phyloP scores from a whole-genome alignment of 2,113 vertebrate genomes.

The Campylomormyrus numenius region DNA sequence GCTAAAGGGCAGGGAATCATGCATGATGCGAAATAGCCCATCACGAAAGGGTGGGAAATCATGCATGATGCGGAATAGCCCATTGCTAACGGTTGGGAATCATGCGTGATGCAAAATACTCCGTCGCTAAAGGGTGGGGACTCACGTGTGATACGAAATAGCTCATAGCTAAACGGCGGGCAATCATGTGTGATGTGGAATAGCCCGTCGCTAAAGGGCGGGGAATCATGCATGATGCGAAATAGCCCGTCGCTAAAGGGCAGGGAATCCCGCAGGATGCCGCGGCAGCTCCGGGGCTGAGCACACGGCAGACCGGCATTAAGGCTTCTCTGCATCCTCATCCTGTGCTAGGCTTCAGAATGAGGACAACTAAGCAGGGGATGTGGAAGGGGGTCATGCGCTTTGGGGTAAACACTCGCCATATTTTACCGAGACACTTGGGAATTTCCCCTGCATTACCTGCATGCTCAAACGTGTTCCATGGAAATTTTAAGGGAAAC shows the following conservation, averaged over 20 bases:
- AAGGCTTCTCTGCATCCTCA: not conserved
- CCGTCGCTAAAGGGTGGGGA: too few relatives aligned
- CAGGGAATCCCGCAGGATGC: not conserved
- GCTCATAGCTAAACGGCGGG: accelerated
- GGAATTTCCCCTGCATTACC: not conserved
- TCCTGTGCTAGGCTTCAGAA: not conserved
- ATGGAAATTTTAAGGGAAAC: not conserved
- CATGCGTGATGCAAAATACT: too few relatives aligned
- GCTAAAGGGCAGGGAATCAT: too few relatives aligned
- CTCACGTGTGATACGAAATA: too few relatives aligned
- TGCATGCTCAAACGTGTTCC: not conserved
- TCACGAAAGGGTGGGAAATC: too few relatives aligned
- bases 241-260: not conserved
- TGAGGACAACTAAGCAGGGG: not conserved
- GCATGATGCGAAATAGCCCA: too few relatives aligned
- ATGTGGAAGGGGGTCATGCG: not conserved
- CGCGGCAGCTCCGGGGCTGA: not conserved
- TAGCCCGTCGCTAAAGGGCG: too few relatives aligned
- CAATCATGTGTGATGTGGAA: accelerated
- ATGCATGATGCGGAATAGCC: too few relatives aligned
- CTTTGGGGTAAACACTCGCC: not conserved
- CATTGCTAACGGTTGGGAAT: too few relatives aligned
- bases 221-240: not conserved
- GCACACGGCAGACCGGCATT: not conserved
- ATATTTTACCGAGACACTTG: not conserved